Base-by-base conservation (phyloP, 2,888 invertebrate species). In the Sinohyriopsis cumingii region DNA sequence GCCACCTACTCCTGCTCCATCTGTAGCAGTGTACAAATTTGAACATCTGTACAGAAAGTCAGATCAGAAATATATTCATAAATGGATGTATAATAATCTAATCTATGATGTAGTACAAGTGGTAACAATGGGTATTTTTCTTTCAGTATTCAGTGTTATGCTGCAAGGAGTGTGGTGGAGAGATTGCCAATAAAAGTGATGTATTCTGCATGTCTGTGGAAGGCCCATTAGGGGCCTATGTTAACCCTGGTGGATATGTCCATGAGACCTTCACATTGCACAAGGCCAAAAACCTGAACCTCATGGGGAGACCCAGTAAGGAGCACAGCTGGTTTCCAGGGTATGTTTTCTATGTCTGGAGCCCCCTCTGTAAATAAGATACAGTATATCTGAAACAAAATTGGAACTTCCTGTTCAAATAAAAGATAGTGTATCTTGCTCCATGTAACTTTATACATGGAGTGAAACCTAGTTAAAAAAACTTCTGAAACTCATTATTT, bases 251-350 rank as follows among this genome's bases (percentile, higher is more conserved):
- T 89, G 96, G 96, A 24, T 92, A 93, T 84, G 93, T 95, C 65
- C 95, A 95, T 85, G 95, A 96, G 88, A 95, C 94, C 6, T 91
- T 96, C 59, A 96, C 95, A 0, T 88, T 91, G 20, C 82, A 87
- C 72, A 86, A 86, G 63, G 87, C 87, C 5, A 75, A 80, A 19
- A 86, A 88, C 72, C 89, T 93, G 22, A 80, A 85, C 18, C 80
- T 89, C 54, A 90, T 92, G 54, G 91, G 91, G 7, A 81, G 89
- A 63, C 92, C 94, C 1, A 94, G 94, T 1, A 92, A 92, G n/a
- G 93, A 94, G 80, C 94, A 93, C 85, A 94, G 94, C 76, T 96
- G 96, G 96, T 96, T 96, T 89, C 95, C 95, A 9, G 95, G 95
- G 93, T 94, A 91, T 90, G 91, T 84, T 68, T 87, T 89, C 54